Conservation (phyloP, 2,797 vertebrate genomes). For the Cuculus canorus region DNA sequence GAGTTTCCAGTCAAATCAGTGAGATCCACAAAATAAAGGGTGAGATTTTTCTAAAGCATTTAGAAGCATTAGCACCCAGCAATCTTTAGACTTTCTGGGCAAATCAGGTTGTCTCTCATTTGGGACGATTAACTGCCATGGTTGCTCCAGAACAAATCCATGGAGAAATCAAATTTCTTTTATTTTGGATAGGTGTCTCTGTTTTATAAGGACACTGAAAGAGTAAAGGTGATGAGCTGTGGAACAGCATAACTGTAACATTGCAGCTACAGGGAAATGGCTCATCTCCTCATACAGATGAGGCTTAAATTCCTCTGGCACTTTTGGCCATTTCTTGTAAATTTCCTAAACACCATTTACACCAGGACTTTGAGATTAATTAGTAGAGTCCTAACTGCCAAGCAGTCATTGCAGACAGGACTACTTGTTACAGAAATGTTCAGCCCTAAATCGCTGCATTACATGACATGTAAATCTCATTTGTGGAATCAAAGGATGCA, state of each 20-base stretch:
- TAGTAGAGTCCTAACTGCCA: not conserved
- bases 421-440: not conserved
- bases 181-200: not conserved
- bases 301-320: not conserved
- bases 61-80: not conserved
- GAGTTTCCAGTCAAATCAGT: not conserved
- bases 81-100: not conserved
- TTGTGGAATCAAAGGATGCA: not conserved
- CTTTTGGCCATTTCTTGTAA: not conserved
- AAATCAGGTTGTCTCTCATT: not conserved
- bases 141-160: not conserved
- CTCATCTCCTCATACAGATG: not conserved
- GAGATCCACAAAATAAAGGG: not conserved
- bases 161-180: not conserved
- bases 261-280: fast-evolving
- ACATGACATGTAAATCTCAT: not conserved
- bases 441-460: not conserved
- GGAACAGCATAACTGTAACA: not conserved
- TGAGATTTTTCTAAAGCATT: not conserved
- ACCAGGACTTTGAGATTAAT: not conserved
- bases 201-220: not conserved
- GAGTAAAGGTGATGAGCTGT: not conserved
- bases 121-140: not conserved
- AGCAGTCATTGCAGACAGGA: not conserved
- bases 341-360: not conserved